A percentile compares a stretch with the other conserved stretches of the same genome.
Conservation (phyloP, 2,888 invertebrate species). For the Thera obeliscata region DNA sequence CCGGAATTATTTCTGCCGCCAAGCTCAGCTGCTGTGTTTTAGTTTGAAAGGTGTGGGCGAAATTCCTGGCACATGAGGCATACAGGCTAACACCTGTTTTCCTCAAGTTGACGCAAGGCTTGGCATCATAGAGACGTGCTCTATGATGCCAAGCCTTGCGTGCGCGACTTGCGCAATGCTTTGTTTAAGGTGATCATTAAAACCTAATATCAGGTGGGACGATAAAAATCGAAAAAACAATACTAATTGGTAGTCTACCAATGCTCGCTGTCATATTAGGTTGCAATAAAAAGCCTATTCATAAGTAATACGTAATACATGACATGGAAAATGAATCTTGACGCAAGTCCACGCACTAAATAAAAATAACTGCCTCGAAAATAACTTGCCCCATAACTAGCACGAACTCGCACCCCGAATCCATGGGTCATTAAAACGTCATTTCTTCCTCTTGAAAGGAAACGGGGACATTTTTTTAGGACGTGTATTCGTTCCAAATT, state of each 20-base stretch:
- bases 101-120: no score
- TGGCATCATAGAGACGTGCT: no score
- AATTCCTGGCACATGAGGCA: no score
- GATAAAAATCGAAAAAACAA: background rate
- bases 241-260: no score
- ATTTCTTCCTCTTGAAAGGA: constrained; percentile 54
- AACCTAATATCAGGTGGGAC: no score
- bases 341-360: constrained; percentile 13
- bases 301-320: background rate
- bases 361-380: constrained; percentile 26
- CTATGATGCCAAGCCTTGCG: no score
- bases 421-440: constrained; percentile 55
- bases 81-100: no score
- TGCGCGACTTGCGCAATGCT: no score
- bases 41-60: no score
- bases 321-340: background rate
- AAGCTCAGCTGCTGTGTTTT: no score
- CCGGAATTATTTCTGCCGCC: no score
- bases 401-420: constrained; percentile 35
- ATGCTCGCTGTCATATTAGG: background rate
- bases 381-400: constrained; percentile 34
- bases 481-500: constrained; percentile 55
- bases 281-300: background rate
- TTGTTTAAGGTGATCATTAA: no score
- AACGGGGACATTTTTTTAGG: constrained; percentile 54